Base-by-base conservation (phyloP, 2,113 vertebrate genomes). In the Mus pahari region DNA sequence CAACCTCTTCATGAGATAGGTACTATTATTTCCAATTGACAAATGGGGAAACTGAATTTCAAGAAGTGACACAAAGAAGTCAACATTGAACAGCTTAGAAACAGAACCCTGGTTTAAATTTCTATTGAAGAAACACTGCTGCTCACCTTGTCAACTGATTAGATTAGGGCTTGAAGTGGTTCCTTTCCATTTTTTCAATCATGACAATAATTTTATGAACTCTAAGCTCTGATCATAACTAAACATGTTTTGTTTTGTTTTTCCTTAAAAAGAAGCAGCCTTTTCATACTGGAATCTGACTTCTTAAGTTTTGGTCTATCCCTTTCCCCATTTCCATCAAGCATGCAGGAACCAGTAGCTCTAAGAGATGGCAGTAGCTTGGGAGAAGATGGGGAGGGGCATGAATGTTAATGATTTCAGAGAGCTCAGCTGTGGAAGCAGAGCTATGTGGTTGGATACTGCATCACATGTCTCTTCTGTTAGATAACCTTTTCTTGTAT, bases 211-310 rank as follows among this genome's bases (percentile, higher is more conserved):
- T 92, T 81, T 74, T 89, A 36, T 50, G 68, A 86, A 89, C 17
- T 94, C 58, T 89, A 64, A 91, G 89, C 10, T 90, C 28, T 79
- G 70, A 91, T 87, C 58, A 75, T 53, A n/a, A 19, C 16, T 31
- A 36, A 48, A 19, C 68, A 86, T 68, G 48, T 48, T 42, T 55
- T 55, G 58, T 60, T 94, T 53, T 39, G 39, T 53, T 73, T 60
- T 94, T 71, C 81, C 94, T 95, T 96, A 73, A 79, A 87, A 92
- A 93, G 24, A 90, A 36, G 14, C 26, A 58, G 31, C n/a, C 53
- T 94, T 42, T 90, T 94, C 8, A 16, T 24, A 79, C 62, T 79
- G 60, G 26, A 89, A 91, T 96, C 89, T 94, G 26, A 93, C 77
- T 95, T 83, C 9, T 11, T 74, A 64, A 92, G 53, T 5, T 13